Evolutionary conservation across 2,113 vertebrate species (phyloP).

Genomic region (Pteruthius melanotis): DNA sequence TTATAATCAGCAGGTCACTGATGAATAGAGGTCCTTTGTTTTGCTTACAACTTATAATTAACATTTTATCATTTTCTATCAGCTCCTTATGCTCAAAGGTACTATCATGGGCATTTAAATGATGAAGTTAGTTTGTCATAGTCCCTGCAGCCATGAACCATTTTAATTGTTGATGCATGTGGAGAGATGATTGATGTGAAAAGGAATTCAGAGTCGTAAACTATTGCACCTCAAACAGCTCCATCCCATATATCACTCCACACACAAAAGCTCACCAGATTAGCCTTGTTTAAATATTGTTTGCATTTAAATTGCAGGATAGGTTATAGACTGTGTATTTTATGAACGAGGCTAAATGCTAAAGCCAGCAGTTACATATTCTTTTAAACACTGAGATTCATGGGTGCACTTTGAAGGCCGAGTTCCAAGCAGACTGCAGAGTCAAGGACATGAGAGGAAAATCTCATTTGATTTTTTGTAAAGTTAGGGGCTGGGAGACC

Average conservation of each 20-base stretch:
- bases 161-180: conserved; percentile 61
- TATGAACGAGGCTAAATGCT: conserved; percentile 45
- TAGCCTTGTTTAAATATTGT: conserved; percentile 73
- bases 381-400: background rate
- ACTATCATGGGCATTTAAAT: conserved; percentile 14
- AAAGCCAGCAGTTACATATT: conserved; percentile 46
- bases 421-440: background rate
- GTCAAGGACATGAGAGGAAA: conserved; percentile 2
- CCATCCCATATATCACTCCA: conserved; percentile 53
- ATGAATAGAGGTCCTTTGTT: conserved; percentile 6
- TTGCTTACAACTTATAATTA: conserved; percentile 63
- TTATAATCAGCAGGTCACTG: conserved; percentile 26
- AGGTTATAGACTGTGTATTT: conserved; percentile 37
- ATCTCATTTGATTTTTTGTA: background rate
- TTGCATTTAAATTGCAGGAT: conserved; percentile 71
- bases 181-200: conserved; percentile 53
- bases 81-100: background rate
- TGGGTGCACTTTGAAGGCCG: background rate
- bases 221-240: conserved; percentile 30
- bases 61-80: conserved; percentile 54
- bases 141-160: conserved; percentile 16
- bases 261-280: conserved; percentile 59
- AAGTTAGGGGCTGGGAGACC: background rate
- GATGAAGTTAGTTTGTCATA: conserved; percentile 35
- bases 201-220: conserved; percentile 29